A percentile compares a stretch with the other conserved stretches of the same genome.
Conservation (phyloP, 2,113 vertebrate genomes). For the Crotalus helleri region DNA sequence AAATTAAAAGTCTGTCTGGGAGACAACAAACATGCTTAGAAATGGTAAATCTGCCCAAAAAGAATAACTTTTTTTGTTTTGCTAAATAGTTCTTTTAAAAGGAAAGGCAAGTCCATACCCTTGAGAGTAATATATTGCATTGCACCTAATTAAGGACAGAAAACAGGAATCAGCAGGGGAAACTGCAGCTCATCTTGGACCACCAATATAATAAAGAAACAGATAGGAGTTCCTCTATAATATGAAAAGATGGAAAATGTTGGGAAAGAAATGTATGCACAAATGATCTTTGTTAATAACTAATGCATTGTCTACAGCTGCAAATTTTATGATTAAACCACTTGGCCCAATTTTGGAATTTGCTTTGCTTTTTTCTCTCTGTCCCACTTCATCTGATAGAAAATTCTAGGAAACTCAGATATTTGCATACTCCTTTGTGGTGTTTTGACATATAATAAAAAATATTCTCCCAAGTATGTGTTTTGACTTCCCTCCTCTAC, state of each 20-base stretch:
- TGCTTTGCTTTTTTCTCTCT: neutral
- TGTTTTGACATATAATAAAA: neutral
- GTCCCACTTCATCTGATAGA: neutral
- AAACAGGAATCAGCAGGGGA: neutral
- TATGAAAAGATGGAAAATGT: neutral
- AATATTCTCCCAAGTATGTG: neutral
- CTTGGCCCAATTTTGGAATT: neutral
- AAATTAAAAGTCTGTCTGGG: conserved; percentile 9
- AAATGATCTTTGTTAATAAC: neutral
- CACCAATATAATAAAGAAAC: neutral
- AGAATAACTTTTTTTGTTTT: neutral
- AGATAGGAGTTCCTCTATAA: neutral
- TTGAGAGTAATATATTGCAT: neutral
- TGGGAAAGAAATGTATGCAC: neutral
- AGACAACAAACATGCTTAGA: neutral
- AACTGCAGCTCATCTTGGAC: neutral
- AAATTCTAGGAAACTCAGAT: neutral
- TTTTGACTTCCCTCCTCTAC: neutral
- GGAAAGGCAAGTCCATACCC: neutral
- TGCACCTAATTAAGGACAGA: neutral
- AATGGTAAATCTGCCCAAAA: neutral
- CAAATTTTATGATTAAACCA: neutral
- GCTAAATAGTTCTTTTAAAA: neutral
- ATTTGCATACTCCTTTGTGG: neutral
- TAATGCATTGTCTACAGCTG: neutral